phyloP scores from a whole-genome alignment of 2,888 invertebrate species.

The Volucella inflata region DNA sequence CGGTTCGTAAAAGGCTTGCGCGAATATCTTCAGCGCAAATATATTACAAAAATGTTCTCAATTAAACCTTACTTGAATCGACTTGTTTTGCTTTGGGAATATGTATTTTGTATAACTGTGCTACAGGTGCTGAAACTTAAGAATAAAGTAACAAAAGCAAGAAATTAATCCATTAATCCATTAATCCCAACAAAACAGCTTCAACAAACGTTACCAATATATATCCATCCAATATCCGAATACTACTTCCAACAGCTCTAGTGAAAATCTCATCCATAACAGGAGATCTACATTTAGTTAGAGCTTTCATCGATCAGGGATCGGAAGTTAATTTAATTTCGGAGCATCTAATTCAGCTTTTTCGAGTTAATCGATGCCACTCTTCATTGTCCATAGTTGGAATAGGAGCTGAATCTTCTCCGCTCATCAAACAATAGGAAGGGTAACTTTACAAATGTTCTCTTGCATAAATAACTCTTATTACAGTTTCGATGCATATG shows the following conservation, averaged over 20 bases:
- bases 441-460: constrained; percentile 3
- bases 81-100: too few species aligned
- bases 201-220: constrained; percentile 9
- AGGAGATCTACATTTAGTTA: background rate
- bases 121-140: too few species aligned
- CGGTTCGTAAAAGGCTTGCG: too few species aligned
- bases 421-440: constrained; percentile 15
- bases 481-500: constrained; percentile 10
- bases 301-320: too few species aligned
- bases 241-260: constrained; percentile 2
- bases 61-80: too few species aligned
- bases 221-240: background rate
- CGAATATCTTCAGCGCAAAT: too few species aligned
- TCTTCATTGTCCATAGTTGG: background rate
- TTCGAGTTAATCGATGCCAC: background rate
- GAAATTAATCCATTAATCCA: background rate
- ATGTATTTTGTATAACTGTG: too few species aligned
- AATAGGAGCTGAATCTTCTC: constrained; percentile 22
- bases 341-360: too few species aligned
- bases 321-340: too few species aligned
- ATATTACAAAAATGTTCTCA: too few species aligned
- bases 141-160: too few species aligned
- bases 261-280: background rate
- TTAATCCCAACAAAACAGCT: background rate
- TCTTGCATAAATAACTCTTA: constrained; percentile 15